Conservation (phyloP, 2,888 invertebrate genomes). For the Orgyia antiqua region DNA sequence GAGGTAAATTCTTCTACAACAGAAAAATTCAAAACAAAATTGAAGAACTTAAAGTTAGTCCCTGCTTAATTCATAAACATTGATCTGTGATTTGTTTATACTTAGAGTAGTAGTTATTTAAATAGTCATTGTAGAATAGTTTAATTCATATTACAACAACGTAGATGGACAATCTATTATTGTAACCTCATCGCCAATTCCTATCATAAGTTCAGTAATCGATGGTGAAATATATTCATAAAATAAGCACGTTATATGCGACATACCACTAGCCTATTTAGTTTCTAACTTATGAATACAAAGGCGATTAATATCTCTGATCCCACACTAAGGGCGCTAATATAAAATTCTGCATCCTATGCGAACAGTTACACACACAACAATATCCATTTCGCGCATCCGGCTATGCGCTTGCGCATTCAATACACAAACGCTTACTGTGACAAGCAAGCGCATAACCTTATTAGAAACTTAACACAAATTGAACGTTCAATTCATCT, state of each 20-base stretch:
- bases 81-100: too few relatives aligned
- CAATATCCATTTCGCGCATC: conserved; percentile 74
- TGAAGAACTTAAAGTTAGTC: too few relatives aligned
- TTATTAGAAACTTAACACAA: conserved; percentile 75
- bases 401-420: conserved; percentile 70
- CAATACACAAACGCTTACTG: conserved; percentile 62
- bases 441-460: conserved; percentile 78
- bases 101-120: too few relatives aligned
- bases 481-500: conserved; percentile 67
- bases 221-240: conserved; percentile 15
- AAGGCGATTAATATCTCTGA: conserved; percentile 34
- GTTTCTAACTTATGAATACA: conserved; percentile 25
- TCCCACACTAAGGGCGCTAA: conserved; percentile 50
- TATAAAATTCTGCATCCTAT: conserved; percentile 59
- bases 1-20: too few relatives aligned
- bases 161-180: conserved; percentile 13
- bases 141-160: conserved; percentile 21
- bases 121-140: too few relatives aligned
- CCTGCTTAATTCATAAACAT: too few relatives aligned
- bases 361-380: conserved; percentile 58
- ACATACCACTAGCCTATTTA: conserved; percentile 32
- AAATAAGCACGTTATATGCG: conserved; percentile 24
- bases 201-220: conserved; percentile 14
- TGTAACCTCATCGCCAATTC: conserved; percentile 23
- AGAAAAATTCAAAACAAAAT: too few relatives aligned